Evolutionary conservation across 2,888 invertebrate species (phyloP).

Genomic region (Tetranychus truncatus): DNA sequence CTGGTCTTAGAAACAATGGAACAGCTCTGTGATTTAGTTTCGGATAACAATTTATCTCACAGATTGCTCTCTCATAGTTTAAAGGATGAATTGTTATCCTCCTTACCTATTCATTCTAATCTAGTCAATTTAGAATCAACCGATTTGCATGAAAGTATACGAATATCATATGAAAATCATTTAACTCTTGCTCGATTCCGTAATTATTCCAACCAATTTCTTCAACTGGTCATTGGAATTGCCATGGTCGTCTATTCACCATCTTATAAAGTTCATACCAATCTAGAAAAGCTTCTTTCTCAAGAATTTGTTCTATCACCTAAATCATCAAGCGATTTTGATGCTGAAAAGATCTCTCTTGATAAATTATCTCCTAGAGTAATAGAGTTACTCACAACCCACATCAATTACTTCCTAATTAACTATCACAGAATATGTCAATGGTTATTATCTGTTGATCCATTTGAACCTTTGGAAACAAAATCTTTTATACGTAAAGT

Average conservation of each 20-base stretch:
- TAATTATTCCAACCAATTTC: conserved; percentile 25
- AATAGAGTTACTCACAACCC: background rate
- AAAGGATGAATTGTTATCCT: conserved; percentile 14
- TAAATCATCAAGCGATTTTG: background rate
- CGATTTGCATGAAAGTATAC: conserved; percentile 17
- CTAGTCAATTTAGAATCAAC: conserved; percentile 19
- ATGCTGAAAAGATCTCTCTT: background rate
- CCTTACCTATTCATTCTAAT: background rate
- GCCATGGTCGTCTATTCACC: conserved; percentile 20
- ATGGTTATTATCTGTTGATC: background rate
- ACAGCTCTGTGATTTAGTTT: background rate
- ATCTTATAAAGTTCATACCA: background rate
- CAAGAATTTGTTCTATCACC: conserved; percentile 12
- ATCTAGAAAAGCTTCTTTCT: background rate
- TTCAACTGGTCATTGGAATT: conserved; percentile 23
- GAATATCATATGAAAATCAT: background rate
- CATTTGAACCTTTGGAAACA: background rate
- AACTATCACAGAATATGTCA: background rate
- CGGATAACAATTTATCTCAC: background rate
- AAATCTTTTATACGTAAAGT: background rate
- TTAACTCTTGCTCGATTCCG: conserved; percentile 8
- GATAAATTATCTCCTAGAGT: background rate
- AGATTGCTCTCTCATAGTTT: background rate
- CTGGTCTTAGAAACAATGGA: background rate
- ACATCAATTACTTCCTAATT: background rate